A percentile compares a stretch with the other conserved stretches of the same genome.
Evolutionary conservation across 2,113 vertebrate genomes (phyloP).

Genomic region (Bubo blakistoni): DNA sequence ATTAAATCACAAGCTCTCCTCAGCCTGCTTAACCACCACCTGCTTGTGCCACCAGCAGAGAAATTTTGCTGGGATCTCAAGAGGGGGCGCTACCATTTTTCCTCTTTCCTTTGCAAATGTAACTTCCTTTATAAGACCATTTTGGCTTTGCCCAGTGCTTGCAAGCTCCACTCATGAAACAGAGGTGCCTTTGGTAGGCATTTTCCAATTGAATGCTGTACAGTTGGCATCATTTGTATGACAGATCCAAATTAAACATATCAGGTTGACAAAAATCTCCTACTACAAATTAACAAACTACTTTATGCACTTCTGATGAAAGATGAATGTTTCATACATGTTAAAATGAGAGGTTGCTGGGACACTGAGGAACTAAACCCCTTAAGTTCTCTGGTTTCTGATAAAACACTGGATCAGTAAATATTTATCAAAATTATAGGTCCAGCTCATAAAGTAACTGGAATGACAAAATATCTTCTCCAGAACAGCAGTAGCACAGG

Average conservation of each 20-base stretch:
- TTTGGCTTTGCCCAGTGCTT: not conserved
- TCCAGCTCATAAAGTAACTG: not conserved
- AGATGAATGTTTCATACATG: constrained; percentile 35
- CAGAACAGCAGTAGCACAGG: not conserved
- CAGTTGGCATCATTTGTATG: constrained; percentile 2
- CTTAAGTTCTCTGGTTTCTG: constrained; percentile 17
- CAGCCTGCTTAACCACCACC: not conserved
- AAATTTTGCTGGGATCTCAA: not conserved
- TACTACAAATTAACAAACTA: constrained; percentile 37
- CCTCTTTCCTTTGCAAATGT: not conserved
- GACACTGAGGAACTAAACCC: constrained; percentile 25
- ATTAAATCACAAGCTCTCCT: not conserved
- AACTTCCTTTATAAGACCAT: not conserved
- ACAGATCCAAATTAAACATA: constrained; percentile 55
- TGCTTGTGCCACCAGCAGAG: not conserved
- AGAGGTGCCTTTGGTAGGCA: not conserved
- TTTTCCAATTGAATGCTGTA: not conserved
- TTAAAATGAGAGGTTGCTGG: constrained; percentile 47
- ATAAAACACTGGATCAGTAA: constrained; percentile 54
- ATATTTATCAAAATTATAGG: constrained; percentile 37
- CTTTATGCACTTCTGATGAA: constrained; percentile 58
- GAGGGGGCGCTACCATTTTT: not conserved
- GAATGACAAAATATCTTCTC: not conserved
- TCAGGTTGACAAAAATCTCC: constrained; percentile 13
- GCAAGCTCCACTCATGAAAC: not conserved